A percentile compares a stretch with the other conserved stretches of the same genome.
Evolutionary conservation across 2,797 vertebrate species (phyloP).

Genomic region (Loriculus beryllinus): DNA sequence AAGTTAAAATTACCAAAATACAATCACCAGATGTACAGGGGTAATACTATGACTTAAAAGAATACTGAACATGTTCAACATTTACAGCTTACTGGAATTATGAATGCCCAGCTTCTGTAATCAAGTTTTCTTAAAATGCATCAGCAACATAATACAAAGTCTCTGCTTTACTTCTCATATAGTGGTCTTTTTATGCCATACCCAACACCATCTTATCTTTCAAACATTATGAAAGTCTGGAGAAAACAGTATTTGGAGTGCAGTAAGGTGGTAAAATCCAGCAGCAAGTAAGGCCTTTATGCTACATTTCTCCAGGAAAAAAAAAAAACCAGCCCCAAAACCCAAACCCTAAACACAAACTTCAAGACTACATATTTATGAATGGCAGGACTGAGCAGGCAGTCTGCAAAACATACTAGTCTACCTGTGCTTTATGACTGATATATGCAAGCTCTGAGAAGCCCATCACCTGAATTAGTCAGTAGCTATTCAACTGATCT

Average conservation of each 20-base stretch:
- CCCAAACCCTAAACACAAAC: background rate
- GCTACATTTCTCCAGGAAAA: background rate
- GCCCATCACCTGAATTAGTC: background rate
- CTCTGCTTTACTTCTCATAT: background rate
- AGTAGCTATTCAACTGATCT: background rate
- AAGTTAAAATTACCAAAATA: background rate
- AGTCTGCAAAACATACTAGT: background rate
- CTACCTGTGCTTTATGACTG: background rate
- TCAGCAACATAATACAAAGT: background rate
- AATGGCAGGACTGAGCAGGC: background rate
- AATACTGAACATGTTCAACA: background rate
- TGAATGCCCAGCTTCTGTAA: background rate
- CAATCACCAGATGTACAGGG: background rate
- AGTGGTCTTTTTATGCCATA: background rate
- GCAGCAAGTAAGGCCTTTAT: background rate
- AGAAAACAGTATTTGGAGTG: background rate
- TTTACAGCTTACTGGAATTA: background rate
- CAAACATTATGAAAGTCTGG: background rate
- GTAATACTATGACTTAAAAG: background rate
- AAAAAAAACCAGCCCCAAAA: fast-evolving
- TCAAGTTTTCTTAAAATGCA: background rate
- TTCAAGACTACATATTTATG: background rate
- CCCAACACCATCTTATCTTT: background rate
- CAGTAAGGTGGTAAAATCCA: background rate
- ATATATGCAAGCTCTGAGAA: background rate